Conservation (phyloP, 2,888 invertebrate genomes). For the Drymonia ruficornis region DNA sequence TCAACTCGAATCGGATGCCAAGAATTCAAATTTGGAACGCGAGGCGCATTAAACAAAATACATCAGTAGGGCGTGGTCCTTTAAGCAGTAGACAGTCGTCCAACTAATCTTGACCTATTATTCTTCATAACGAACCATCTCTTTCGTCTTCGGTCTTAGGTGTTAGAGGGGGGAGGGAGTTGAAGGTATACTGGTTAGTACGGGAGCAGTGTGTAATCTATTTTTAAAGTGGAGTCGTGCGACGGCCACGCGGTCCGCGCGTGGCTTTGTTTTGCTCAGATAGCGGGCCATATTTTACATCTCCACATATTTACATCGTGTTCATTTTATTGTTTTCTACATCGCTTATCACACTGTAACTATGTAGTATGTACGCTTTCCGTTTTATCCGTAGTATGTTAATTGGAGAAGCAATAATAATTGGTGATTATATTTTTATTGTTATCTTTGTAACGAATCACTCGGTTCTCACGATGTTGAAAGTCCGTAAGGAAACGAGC, state of each 20-base stretch:
- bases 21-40: conserved; percentile 60
- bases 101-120: conserved; percentile 21
- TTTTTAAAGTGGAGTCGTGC: conserved; percentile 64
- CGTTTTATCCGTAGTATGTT: conserved; percentile 48
- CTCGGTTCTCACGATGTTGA: conserved; percentile 2
- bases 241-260: conserved; percentile 70
- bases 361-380: conserved; percentile 46
- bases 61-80: conserved; percentile 71
- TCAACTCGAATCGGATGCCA: conserved; percentile 36
- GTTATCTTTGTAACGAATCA: neutral
- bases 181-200: conserved; percentile 48
- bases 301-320: conserved; percentile 71
- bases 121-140: conserved; percentile 6
- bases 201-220: conserved; percentile 55
- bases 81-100: conserved; percentile 13
- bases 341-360: conserved; percentile 54
- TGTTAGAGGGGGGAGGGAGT: conserved; percentile 37
- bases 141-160: conserved; percentile 16
- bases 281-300: conserved; percentile 48
- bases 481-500: neutral
- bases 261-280: conserved; percentile 80
- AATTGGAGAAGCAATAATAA: conserved; percentile 59
- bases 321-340: conserved; percentile 56
- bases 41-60: conserved; percentile 34
- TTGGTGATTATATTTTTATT: conserved; percentile 31